phyloP scores from a whole-genome alignment of 2,888 invertebrate species.

The Pachliopta kotzebuea region DNA sequence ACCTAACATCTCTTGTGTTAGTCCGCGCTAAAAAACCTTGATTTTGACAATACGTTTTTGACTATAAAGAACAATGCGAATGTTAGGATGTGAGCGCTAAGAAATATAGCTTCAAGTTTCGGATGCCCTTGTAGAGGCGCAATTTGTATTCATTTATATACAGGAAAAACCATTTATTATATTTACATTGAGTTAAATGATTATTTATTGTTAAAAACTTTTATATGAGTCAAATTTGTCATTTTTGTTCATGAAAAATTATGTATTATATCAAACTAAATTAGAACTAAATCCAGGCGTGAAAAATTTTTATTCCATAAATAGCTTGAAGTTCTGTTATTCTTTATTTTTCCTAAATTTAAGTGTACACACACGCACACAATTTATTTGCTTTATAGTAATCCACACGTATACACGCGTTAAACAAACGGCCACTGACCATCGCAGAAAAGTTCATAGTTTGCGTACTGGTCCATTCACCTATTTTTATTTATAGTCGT shows the following conservation, averaged over 20 bases:
- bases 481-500: conserved; percentile 17
- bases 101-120: conserved; percentile 18
- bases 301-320: background rate
- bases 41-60: conserved; percentile 29
- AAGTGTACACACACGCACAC: background rate
- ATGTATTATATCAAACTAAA: conserved; percentile 1
- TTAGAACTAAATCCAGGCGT: background rate
- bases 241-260: conserved; percentile 2
- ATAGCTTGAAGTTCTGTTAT: no score
- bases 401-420: conserved; percentile 8
- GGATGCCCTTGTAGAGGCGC: conserved; percentile 20
- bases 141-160: conserved; percentile 16
- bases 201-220: background rate
- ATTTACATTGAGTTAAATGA: conserved; percentile 9
- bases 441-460: conserved; percentile 5
- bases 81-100: background rate
- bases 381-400: conserved; percentile 17
- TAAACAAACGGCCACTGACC: conserved; percentile 18
- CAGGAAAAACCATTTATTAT: conserved; percentile 21
- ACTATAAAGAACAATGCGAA: conserved; percentile 19
- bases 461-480: conserved; percentile 20
- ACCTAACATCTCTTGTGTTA: conserved; percentile 38
- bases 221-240: conserved; percentile 14
- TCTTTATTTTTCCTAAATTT: background rate
- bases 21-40: conserved; percentile 38